Base-by-base conservation (phyloP, 1,140 invertebrate species). In the Sycobia sp. region DNA sequence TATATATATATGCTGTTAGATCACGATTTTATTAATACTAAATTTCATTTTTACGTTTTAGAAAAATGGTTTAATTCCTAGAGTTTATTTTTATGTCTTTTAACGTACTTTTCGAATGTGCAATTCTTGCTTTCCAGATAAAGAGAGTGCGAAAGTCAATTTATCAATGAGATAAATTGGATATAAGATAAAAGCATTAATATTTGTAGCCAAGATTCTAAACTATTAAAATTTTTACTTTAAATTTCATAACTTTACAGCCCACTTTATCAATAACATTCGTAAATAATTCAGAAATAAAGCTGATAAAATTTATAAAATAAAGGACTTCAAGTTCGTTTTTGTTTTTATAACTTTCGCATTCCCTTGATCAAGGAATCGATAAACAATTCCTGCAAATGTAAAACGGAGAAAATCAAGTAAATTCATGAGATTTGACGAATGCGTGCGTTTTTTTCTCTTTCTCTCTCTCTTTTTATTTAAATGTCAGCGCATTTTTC, bases 301-400 rank as follows among this genome's bases (percentile, higher is more conserved):
- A n/a, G n/a, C n/a, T n/a, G n/a, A n/a, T n/a, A n/a, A n/a, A n/a
- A n/a, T n/a, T n/a, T n/a, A n/a, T n/a, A n/a, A 27, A 47, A 8
- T 25, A 13, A 27, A 22, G 1, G 22, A 10, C 9, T 22, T 9
- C 18, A 22, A 43, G 41, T 3, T n/a, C n/a, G n/a, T n/a, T n/a
- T n/a, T n/a, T n/a, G n/a, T n/a, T n/a, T n/a, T n/a, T n/a, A n/a
- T 39, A 39, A 39, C 34, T 39, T 53, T 53, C 22, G 13, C 50
- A 53, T 53, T 53, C 22, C 7, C 34, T 39, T 8, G 7, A 25
- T 39, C 16, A 1, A n/a, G n/a, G n/a, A n/a, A n/a, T n/a, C n/a
- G n/a, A n/a, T n/a, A n/a, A n/a, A n/a, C n/a, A n/a, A n/a, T n/a
- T n/a, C n/a, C n/a, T n/a, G n/a, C n/a, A n/a, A n/a, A n/a, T n/a